These are phyloP conservation scores for Platycercus adscitus DNA, from an alignment of 2,113 vertebrate species.

Conservation along the genomic window DNA sequence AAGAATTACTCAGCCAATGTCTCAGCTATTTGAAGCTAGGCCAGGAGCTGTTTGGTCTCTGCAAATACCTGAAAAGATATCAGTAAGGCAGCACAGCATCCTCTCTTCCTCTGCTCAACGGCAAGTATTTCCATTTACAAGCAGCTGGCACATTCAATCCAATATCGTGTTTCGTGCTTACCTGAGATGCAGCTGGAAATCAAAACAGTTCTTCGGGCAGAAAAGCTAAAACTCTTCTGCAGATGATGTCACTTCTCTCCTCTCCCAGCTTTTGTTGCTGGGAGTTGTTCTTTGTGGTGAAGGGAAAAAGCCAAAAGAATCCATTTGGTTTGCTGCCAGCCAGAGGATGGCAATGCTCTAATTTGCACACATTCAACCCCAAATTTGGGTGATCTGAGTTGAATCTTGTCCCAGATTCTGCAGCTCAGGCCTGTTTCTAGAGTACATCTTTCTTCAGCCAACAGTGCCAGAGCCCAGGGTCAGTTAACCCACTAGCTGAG, in stretches of 20 bases:
- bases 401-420: not conserved
- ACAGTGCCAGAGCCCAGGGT: not conserved
- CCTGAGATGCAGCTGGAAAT: conserved; percentile 41
- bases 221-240: not conserved
- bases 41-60: not conserved
- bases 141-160: not conserved
- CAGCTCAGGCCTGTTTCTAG: not conserved
- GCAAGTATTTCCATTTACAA: not conserved
- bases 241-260: not conserved
- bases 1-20: not conserved
- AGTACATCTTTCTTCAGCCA: not conserved
- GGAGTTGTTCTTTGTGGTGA: not conserved
- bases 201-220: not conserved
- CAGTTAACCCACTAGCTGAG: not conserved
- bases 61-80: not conserved
- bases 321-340: not conserved
- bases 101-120: not conserved
- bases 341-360: not conserved
- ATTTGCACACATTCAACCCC: not conserved
- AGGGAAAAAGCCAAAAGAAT: not conserved
- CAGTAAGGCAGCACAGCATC: not conserved
- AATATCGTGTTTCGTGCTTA: conserved; percentile 6
- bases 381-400: not conserved
- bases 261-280: not conserved
- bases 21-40: not conserved